Percentiles rank a stretch among this genome's conserved stretches.
phyloP scores from a whole-genome alignment of 2,888 invertebrate species.

The Leucophora obtusa region DNA sequence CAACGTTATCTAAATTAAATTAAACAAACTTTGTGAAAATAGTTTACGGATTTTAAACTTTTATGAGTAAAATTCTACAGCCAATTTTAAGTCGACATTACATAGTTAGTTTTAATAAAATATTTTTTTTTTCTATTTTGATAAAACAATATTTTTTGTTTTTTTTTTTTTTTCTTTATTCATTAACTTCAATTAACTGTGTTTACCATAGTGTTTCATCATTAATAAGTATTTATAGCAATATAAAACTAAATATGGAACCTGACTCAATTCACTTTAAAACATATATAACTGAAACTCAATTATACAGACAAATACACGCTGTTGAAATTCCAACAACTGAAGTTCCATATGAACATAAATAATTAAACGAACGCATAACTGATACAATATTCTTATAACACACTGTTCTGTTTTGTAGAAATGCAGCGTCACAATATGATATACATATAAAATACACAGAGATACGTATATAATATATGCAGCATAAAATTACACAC shows the following conservation, averaged over 20 bases:
- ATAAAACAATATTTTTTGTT: too few species aligned
- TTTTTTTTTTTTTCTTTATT: too few species aligned
- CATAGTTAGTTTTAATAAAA: too few species aligned
- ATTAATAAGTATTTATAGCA: neutral
- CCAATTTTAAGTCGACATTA: too few species aligned
- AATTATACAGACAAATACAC: slow-evolving; percentile 44
- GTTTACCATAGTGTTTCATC: too few species aligned
- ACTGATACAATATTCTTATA: slow-evolving; percentile 36
- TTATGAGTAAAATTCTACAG: too few species aligned
- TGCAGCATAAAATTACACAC: neutral
- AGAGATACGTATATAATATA: neutral
- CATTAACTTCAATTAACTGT: too few species aligned
- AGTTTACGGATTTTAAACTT: too few species aligned
- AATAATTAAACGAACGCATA: slow-evolving; percentile 1
- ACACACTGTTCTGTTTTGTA: slow-evolving; percentile 6
- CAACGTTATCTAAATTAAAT: too few species aligned
- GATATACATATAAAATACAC: neutral
- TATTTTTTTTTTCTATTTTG: too few species aligned
- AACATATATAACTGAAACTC: slow-evolving; percentile 6
- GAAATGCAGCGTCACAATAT: slow-evolving; percentile 10
- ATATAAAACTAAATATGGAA: slow-evolving; percentile 7
- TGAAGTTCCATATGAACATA: slow-evolving; percentile 37
- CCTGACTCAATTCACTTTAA: neutral
- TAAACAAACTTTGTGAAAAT: too few species aligned
- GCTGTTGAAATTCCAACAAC: slow-evolving; percentile 11